These are phyloP conservation scores for Kuschelorhynchus macadamiae DNA, from an alignment of 2,888 invertebrate species.

Conservation along the genomic window DNA sequence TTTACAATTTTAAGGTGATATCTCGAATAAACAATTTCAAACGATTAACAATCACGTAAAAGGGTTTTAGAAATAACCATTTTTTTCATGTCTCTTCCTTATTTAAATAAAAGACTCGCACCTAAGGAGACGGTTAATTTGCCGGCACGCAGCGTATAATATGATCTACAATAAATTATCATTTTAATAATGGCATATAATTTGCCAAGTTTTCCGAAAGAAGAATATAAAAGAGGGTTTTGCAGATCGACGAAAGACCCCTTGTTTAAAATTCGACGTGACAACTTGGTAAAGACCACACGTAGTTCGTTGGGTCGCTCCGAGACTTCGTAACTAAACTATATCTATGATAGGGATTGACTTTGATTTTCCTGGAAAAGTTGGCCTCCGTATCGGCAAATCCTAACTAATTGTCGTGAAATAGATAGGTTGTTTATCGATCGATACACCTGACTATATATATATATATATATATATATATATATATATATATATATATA, in stretches of 20 bases:
- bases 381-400: slow-evolving; percentile 22
- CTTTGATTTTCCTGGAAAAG: slow-evolving; percentile 47
- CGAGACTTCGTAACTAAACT: slow-evolving; percentile 54
- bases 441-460: no score
- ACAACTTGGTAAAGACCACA: slow-evolving; percentile 65
- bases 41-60: no score
- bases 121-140: no score
- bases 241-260: slow-evolving; percentile 49
- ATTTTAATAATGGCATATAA: slow-evolving; percentile 38
- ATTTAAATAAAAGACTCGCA: no score
- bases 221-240: slow-evolving; percentile 49
- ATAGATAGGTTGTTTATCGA: background rate
- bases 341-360: slow-evolving; percentile 51
- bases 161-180: slow-evolving; percentile 36
- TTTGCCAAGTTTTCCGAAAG: slow-evolving; percentile 36
- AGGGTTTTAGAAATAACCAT: no score
- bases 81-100: no score
- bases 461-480: no score
- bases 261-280: slow-evolving; percentile 64
- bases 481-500: no score
- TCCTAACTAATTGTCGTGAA: slow-evolving; percentile 30
- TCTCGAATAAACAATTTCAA: no score
- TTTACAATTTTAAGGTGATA: no score
- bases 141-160: no score
- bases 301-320: slow-evolving; percentile 60